Evolutionary conservation across 2,888 invertebrate species (phyloP).

Genomic region (Cerceris ruficornis): DNA sequence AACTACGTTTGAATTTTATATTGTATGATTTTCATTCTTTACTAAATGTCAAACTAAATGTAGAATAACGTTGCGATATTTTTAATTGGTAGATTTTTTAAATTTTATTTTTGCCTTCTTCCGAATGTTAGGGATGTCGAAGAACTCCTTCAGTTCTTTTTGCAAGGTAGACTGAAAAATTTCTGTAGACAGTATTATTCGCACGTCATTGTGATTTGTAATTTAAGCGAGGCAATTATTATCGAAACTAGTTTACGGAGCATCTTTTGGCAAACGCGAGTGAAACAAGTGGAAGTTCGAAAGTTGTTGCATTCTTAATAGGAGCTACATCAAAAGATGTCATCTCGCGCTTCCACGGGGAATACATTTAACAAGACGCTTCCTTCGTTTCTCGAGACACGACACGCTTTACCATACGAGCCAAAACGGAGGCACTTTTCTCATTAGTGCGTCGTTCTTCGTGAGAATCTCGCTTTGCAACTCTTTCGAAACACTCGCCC

Average conservation of each 20-base stretch:
- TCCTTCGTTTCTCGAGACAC: conserved; percentile 30
- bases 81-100: too few species aligned
- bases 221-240: too few species aligned
- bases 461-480: conserved; percentile 5
- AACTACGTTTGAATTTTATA: too few species aligned
- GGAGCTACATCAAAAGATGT: background rate
- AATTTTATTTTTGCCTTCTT: too few species aligned
- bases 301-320: background rate
- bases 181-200: too few species aligned
- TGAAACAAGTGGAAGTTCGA: background rate
- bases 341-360: background rate
- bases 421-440: conserved; percentile 23
- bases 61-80: too few species aligned
- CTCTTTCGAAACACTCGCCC: background rate
- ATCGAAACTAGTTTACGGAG: background rate
- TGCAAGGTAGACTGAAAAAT: too few species aligned
- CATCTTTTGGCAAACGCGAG: background rate
- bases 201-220: too few species aligned
- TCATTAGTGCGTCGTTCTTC: conserved; percentile 12
- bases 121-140: too few species aligned
- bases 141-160: too few species aligned
- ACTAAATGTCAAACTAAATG: too few species aligned
- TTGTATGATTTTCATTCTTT: too few species aligned
- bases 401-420: conserved; percentile 13
- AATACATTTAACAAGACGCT: conserved; percentile 14